Conservation (phyloP, 2,888 invertebrate species). For the Lasius fuliginosus region DNA sequence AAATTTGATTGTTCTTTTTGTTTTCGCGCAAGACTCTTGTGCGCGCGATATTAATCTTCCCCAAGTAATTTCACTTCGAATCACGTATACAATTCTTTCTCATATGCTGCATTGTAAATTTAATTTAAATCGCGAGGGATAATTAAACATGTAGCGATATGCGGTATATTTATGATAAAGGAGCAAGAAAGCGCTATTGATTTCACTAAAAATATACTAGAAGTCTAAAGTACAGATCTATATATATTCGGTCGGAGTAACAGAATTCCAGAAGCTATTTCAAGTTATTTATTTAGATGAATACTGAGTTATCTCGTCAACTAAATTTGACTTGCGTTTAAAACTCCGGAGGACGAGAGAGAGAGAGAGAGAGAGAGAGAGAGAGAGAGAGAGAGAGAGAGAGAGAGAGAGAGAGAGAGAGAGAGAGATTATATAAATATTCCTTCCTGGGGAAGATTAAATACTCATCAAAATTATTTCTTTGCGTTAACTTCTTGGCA, state of each 20-base stretch:
- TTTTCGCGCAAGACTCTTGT: neutral
- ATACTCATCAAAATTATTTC: neutral
- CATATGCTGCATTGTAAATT: neutral
- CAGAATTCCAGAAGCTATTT: neutral
- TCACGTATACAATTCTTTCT: neutral
- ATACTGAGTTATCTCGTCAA: neutral
- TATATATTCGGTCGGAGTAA: neutral
- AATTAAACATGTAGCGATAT: neutral
- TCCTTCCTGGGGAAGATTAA: neutral
- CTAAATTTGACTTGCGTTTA: slow-evolving; percentile 23
- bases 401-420: too few species aligned
- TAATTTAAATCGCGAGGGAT: slow-evolving; percentile 15
- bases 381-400: neutral
- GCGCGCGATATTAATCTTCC: neutral
- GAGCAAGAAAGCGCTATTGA: neutral
- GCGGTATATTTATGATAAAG: neutral
- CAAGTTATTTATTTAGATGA: slow-evolving; percentile 41
- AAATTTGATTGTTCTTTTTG: neutral
- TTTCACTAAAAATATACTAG: slow-evolving; percentile 12
- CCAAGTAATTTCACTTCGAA: neutral
- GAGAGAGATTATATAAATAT: neutral
- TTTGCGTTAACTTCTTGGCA: neutral
- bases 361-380: neutral
- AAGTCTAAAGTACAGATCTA: slow-evolving; percentile 1
- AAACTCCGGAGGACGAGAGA: neutral